Percentiles rank a stretch among this genome's conserved stretches.
phyloP scores from a whole-genome alignment of 2,797 vertebrate species.

The Sebastes oblongus region DNA sequence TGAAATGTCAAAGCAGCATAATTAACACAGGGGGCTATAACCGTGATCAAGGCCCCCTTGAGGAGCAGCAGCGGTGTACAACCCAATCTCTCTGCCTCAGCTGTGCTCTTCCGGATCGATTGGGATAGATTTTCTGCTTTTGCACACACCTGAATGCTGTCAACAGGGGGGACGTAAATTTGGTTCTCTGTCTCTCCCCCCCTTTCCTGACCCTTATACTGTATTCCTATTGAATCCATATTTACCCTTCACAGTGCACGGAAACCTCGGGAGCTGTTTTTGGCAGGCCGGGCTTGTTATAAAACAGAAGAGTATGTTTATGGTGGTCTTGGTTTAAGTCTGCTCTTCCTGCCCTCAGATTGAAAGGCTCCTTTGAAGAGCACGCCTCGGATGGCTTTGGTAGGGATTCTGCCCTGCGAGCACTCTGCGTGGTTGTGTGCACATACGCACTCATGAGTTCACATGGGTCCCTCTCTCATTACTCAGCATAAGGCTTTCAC shows the following conservation, averaged over 20 bases:
- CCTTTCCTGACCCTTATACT: slow-evolving; percentile 30
- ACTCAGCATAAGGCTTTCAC: slow-evolving; percentile 78
- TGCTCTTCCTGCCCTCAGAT: slow-evolving; percentile 62
- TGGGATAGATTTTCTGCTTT: slow-evolving; percentile 81
- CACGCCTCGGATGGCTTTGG: slow-evolving; percentile 56
- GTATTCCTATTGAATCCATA: slow-evolving; percentile 60
- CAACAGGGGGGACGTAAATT: slow-evolving; percentile 73
- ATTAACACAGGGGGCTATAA: slow-evolving; percentile 82
- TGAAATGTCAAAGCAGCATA: slow-evolving; percentile 80
- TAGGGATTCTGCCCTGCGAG: slow-evolving; percentile 38
- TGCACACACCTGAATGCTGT: slow-evolving; percentile 80
- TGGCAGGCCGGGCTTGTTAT: slow-evolving; percentile 63
- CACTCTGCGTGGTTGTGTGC: not conserved
- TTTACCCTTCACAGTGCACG: slow-evolving; percentile 55
- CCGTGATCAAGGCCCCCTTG: slow-evolving; percentile 79
- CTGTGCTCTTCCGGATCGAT: slow-evolving; percentile 74
- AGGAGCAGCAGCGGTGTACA: slow-evolving; percentile 57
- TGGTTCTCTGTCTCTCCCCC: slow-evolving; percentile 42
- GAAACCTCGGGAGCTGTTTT: slow-evolving; percentile 64
- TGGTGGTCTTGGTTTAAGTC: slow-evolving; percentile 67
- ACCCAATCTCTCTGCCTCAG: slow-evolving; percentile 71
- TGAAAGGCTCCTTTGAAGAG: slow-evolving; percentile 72
- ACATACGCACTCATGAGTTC: slow-evolving; percentile 21
- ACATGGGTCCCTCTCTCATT: slow-evolving; percentile 67
- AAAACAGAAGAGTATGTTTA: slow-evolving; percentile 69